These are phyloP conservation scores for Vanessa tameamea DNA, from an alignment of 1,140 invertebrate genomes.

Conservation along the genomic window DNA sequence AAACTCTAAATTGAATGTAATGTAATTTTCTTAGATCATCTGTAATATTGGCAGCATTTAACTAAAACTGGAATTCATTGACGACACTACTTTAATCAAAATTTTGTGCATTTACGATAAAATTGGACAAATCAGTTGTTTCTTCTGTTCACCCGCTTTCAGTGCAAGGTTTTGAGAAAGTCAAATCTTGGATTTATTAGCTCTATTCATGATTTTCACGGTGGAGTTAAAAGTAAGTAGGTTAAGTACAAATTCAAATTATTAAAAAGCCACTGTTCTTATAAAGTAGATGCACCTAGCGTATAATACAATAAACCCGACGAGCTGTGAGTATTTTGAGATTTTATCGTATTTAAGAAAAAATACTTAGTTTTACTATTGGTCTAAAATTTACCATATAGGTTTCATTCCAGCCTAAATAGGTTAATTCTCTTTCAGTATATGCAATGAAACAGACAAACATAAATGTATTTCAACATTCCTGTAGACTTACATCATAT, in stretches of 20 bases:
- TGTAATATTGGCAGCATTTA: conserved; percentile 61
- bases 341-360: conserved; percentile 80
- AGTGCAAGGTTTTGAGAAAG: conserved; percentile 42
- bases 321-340: conserved; percentile 80
- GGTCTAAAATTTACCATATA: conserved; percentile 69
- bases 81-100: conserved; percentile 37
- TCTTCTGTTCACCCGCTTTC: conserved; percentile 44
- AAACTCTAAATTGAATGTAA: conserved; percentile 75
- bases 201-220: conserved; percentile 62
- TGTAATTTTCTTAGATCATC: conserved; percentile 71
- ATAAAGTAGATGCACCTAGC: conserved; percentile 80
- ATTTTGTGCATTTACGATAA: conserved; percentile 44
- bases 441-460: conserved; percentile 57
- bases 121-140: conserved; percentile 35
- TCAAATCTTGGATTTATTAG: conserved; percentile 55
- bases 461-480: conserved; percentile 47
- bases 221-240: conserved; percentile 72
- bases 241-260: conserved; percentile 81
- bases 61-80: conserved; percentile 46
- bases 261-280: conserved; percentile 80
- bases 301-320: conserved; percentile 80
- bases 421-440: conserved; percentile 67
- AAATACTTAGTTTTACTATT: conserved; percentile 74
- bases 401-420: conserved; percentile 77
- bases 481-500: conserved; percentile 51